Evolutionary conservation across 1,140 invertebrate species (phyloP), one percentile per base, ranked within the genome.

Genomic region (Potamilus streckersoni): DNA sequence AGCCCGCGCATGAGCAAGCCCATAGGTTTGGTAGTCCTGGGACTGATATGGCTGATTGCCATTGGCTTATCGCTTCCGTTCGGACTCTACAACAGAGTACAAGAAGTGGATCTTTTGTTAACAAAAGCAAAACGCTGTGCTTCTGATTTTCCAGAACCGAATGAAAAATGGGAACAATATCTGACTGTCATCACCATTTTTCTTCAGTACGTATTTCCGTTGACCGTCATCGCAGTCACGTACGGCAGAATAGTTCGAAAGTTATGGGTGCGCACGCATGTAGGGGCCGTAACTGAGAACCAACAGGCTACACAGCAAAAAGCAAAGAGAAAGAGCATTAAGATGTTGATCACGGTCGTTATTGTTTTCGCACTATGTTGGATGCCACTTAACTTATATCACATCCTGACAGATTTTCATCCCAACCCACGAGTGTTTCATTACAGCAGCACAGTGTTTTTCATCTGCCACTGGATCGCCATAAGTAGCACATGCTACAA

Each of bases 401-500:
- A 92, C 71, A 59, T 92, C 11, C 78, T 91, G 13, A 82, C 87
- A 17, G 91, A 91, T 63, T 91, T 91, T 69, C 86, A 91, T 49
- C 84, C 87, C 59, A 83, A 80, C 56, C 59, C 65, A 2, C 59
- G 70, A 61, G 69, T 78, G 17, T 80, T 81, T 69, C 58, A 74
- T 27, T 80, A 84, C 68, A 79, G 79, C 71, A 80, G 82, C n/a
- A 82, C 74, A 27, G 79, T 73, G 20, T 91, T 90, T 57, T 89
- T 92, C 66, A 79, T 88, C n/a, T 90, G 88, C 31, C 91, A 92
- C 79, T 89, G 89, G 72, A 84, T 91, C 23, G 91, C 91, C 2
- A 91, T 92, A 87, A 91, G 88, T 60, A 91, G 89, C 16, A 91
- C 91, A 38, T 89, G 90, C 67, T 89, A 88, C 73, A 92, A 92